Evolutionary conservation across 1,140 invertebrate species (phyloP).

Genomic region (Belonocnema kinseyi): DNA sequence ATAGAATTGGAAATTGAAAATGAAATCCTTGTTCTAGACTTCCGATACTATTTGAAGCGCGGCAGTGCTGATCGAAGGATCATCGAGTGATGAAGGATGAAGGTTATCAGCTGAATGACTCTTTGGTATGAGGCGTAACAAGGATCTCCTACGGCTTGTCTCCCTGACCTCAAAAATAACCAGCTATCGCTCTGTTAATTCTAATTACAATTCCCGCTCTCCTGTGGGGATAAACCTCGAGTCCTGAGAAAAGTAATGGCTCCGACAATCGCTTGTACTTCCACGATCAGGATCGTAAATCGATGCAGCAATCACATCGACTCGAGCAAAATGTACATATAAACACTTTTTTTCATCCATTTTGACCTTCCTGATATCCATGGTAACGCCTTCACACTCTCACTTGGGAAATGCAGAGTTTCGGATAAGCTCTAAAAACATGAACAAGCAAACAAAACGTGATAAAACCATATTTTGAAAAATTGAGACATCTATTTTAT

Average conservation of each 20-base stretch:
- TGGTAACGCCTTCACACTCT: slow-evolving; percentile 3
- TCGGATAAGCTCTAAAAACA: neutral
- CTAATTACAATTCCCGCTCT: slow-evolving; percentile 51
- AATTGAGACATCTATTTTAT: too few species aligned
- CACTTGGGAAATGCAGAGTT: neutral
- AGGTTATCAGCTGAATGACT: slow-evolving; percentile 51
- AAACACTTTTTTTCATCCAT: neutral
- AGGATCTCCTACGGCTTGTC: slow-evolving; percentile 61
- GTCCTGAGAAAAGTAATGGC: slow-evolving; percentile 27
- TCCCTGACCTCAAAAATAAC: slow-evolving; percentile 71
- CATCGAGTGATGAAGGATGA: slow-evolving; percentile 43
- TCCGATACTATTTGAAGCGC: neutral
- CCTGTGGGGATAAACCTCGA: slow-evolving; percentile 33
- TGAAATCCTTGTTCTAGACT: neutral
- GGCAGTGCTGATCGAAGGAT: slow-evolving; percentile 47
- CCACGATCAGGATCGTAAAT: slow-evolving; percentile 33
- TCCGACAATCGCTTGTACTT: neutral
- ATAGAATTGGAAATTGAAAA: neutral
- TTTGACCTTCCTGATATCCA: slow-evolving; percentile 7
- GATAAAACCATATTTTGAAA: too few species aligned
- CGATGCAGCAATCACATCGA: slow-evolving; percentile 15
- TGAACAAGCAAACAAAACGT: too few species aligned
- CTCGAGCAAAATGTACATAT: neutral
- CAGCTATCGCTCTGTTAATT: slow-evolving; percentile 59
- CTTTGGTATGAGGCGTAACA: slow-evolving; percentile 56